Conservation (phyloP, 2,888 invertebrate genomes). For the Trisateles emortualis region DNA sequence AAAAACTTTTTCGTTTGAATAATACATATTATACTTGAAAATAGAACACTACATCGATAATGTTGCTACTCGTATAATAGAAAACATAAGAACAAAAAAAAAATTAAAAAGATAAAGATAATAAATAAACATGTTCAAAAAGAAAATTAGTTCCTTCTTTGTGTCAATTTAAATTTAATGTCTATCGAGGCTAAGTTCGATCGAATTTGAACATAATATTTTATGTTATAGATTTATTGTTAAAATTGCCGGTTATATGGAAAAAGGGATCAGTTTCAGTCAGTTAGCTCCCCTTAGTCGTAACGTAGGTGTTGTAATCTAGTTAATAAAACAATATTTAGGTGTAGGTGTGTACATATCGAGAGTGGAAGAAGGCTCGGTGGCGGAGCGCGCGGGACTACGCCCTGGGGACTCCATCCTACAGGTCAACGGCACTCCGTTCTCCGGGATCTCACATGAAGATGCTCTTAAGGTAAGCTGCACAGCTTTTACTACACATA, state of each 20-base stretch:
- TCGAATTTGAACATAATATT: too few relatives aligned
- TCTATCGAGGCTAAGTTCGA: too few relatives aligned
- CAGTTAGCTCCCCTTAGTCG: conserved; percentile 29
- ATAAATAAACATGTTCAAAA: too few relatives aligned
- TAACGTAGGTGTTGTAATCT: conserved; percentile 41
- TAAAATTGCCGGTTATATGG: too few relatives aligned
- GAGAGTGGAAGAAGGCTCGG: conserved; percentile 95
- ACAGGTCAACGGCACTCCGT: conserved; percentile 97
- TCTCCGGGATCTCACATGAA: conserved; percentile 96
- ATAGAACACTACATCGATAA: too few relatives aligned
- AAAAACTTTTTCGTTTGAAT: neutral
- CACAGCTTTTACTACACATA: conserved; percentile 13
- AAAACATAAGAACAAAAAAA: neutral
- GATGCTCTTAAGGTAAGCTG: conserved; percentile 95
- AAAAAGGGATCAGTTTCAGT: conserved; percentile 1
- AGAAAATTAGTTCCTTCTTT: too few relatives aligned
- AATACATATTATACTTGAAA: too few relatives aligned
- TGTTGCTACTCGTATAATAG: too few relatives aligned
- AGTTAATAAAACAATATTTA: conserved; percentile 75
- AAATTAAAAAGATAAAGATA: too few relatives aligned
- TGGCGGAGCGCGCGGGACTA: conserved; percentile 95
- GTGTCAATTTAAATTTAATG: too few relatives aligned
- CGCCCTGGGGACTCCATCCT: conserved; percentile 97
- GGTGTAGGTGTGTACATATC: conserved; percentile 97
- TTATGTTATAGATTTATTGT: too few relatives aligned